These are phyloP conservation scores for Pelecanoides urinatrix DNA, from an alignment of 2,113 vertebrate genomes.

Conservation along the genomic window DNA sequence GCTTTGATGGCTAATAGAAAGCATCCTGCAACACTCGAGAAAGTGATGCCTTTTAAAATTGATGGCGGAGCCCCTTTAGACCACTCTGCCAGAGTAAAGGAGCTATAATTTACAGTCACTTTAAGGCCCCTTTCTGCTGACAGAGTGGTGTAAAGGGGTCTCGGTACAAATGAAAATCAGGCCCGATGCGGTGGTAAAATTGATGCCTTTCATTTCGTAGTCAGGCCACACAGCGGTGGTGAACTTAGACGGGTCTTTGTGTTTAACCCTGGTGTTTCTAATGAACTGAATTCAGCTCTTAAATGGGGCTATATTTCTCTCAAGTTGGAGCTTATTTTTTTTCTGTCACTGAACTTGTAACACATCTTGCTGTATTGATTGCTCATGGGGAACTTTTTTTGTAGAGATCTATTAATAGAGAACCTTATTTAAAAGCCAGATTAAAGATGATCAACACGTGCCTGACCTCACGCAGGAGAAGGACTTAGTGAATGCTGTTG, in stretches of 20 bases:
- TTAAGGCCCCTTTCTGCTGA: background rate
- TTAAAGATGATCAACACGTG: background rate
- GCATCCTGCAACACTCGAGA: background rate
- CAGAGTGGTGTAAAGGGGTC: background rate
- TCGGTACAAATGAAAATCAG: constrained; percentile 17
- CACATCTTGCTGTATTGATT: constrained; percentile 17
- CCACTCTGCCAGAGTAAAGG: background rate
- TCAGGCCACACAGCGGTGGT: background rate
- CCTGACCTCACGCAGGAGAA: background rate
- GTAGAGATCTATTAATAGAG: constrained; percentile 23
- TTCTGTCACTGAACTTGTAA: background rate
- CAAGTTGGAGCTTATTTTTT: background rate
- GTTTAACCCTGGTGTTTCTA: constrained; percentile 14
- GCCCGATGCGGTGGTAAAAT: background rate
- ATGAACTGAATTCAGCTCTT: constrained; percentile 28
- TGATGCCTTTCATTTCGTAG: background rate
- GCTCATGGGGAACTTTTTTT: background rate
- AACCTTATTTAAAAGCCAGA: constrained; percentile 49
- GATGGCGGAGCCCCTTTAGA: background rate
- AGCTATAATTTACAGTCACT: background rate
- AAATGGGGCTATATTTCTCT: background rate
- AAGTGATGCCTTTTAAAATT: background rate
- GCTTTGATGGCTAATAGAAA: background rate
- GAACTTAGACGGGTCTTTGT: constrained; percentile 2
- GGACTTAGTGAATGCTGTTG: background rate